Base-by-base conservation (phyloP, 2,888 invertebrate genomes). In the Fragum fragum region DNA sequence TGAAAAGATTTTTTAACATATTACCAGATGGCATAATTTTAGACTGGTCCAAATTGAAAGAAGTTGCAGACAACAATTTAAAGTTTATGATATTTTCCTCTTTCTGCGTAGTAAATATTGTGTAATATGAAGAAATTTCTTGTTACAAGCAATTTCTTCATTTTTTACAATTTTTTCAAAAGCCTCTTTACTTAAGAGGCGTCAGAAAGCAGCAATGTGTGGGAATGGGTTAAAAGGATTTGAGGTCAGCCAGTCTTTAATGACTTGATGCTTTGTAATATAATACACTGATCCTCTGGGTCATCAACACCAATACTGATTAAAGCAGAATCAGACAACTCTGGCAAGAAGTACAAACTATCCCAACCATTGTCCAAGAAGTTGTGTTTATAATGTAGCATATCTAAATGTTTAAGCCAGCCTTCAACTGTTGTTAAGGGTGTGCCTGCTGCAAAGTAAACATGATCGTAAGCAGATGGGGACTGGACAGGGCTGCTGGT, bases 301-400 rank as follows among this genome's bases (percentile, higher is more conserved):
- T 66, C 66, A 23, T n/a, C 11, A 26, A 66, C 16, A 6, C 66
- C 66, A 9, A 66, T 66, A 9, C 23, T 21, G n/a, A 26, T n/a
- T 14, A 66, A 29, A 23, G 36, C 66, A 1, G 66, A 21, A 1
- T 14, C 23, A 39, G 66, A 36, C 21, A 66, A 0, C 21, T 66
- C 42, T 21, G n/a, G n/a, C 26, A 66, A 42, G 21, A 66, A 42
- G 42, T 14, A 21, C 42, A 66, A 23, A 11, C 66, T 66, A 26
- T 66, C 42, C 66, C 66, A 66, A 21, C 42, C 66, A 42, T 42
- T 66, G 66, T 42, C 66, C 42, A 66, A 66, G 42, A 66, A 66
- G 66, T 66, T 66, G 23, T 66, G 66, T 66, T 42, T 39, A 42
- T 42, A 66, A 23, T 23, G 23, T 16, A 42, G 21, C 42, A 66